Base-by-base conservation (phyloP, 2,113 vertebrate species). In the Atlantisia rogersi region DNA sequence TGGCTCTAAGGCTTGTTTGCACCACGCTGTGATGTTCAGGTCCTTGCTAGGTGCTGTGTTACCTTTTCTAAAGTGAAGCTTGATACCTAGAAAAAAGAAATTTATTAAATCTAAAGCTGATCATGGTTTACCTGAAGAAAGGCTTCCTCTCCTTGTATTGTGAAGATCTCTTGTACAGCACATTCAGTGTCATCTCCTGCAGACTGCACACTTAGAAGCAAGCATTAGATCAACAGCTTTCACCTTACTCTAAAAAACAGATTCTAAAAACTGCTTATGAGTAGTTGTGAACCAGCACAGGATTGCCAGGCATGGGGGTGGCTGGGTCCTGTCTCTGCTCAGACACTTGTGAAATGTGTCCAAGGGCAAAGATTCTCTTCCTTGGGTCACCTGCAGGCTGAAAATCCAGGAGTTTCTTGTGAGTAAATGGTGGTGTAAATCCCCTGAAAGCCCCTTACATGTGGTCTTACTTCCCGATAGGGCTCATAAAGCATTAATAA, bases 251-350 rank as follows among this genome's bases (percentile, higher is more conserved):
- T 19, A 9, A 65, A 42, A 12, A 60, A 6, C 53, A 85, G 39
- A 60, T 42, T 20, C 37, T 59, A n/a, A 24, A 78, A 55, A 32
- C 79, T 10, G 4, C 9, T 29, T 39, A 12, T 0, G 2, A 48
- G 15, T 6, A 42, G 31, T 25, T 71, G 35, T 82, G 84, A 78
- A 87, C 9, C 39, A 90, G 46, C 8, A 13, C 31, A 81, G 52
- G 52, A 69, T 42, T 71, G 42, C 22, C 77, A 75, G 14, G 11
- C 6, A 4, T n/a, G 37, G n/a, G 25, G 32, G 7, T 0, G 0
- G 24, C 31, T 40, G 35, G 3, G 28, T 78, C 28, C 74, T 91
- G 25, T 29, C 35, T 65, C 22, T 77, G 1, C 32, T 71, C 22
- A 4, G 9, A 32, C 42, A 21, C 20, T 37, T 39, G 8, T 26